These are phyloP conservation scores for Heliconius sara DNA, from an alignment of 2,888 invertebrate species.

Conservation along the genomic window DNA sequence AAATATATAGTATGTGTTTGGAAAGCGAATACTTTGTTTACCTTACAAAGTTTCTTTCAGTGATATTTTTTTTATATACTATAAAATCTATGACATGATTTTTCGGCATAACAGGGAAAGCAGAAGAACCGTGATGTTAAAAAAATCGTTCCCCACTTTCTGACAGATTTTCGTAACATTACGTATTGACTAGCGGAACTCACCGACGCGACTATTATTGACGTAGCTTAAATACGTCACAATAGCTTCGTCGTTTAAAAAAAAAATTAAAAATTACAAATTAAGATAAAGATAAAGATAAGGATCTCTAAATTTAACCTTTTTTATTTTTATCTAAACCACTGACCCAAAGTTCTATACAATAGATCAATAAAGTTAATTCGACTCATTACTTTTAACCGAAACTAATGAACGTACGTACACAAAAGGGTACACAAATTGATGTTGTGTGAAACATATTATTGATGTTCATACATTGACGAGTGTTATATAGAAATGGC, in stretches of 20 bases:
- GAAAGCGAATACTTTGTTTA: no score
- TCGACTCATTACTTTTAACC: slow-evolving; percentile 24
- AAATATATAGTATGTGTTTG: no score
- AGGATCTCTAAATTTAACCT: neutral
- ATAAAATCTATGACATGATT: no score
- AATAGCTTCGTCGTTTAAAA: neutral
- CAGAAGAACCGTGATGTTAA: no score
- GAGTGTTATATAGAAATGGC: neutral
- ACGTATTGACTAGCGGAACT: no score
- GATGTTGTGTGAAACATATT: slow-evolving; percentile 47
- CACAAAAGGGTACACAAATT: slow-evolving; percentile 58
- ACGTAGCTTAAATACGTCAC: neutral
- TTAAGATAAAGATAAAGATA: no score
- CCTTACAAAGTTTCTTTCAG: no score
- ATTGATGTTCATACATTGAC: neutral
- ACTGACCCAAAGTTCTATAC: slow-evolving; percentile 6
- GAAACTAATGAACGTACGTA: slow-evolving; percentile 33
- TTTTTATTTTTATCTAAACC: slow-evolving; percentile 17
- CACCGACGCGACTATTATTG: no score
- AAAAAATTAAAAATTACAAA: neutral
- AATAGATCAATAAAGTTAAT: slow-evolving; percentile 15
- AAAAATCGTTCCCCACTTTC: no score
- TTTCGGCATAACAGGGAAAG: no score
- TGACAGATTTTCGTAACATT: no score
- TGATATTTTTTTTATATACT: no score